Evolutionary conservation across 2,888 invertebrate genomes (phyloP), one percentile per base, ranked within the genome.

Genomic region (Chloroclysta siterata): DNA sequence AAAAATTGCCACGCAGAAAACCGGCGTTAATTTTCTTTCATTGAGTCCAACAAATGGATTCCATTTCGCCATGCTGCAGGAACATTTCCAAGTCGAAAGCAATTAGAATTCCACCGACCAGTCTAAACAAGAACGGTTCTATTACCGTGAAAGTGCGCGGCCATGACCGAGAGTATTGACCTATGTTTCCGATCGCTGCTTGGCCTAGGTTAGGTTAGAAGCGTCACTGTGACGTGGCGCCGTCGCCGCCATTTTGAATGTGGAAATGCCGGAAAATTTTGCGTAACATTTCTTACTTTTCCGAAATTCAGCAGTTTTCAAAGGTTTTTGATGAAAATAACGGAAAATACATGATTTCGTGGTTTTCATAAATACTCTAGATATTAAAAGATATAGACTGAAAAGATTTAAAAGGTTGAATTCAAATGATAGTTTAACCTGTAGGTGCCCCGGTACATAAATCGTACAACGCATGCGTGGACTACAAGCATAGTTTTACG

Each of bases 191-290:
- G 84, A 84, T 72, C 81, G 82, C 85, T 17, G 84, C 84, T 89
- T 90, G 87, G 88, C 87, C 91, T 90, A 91, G 91, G 91, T 90
- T 90, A 89, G 84, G 83, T 90, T 90, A 89, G 84, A 82, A 78
- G 82, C 80, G 85, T 79, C 81, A 80, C 70, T 74, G 74, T 85
- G 86, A 88, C 87, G 87, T 86, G 87, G 83, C 68, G 70, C 56
- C 81, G n/a, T 22, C 22, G 70, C 54, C 81, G 80, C 82, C 80
- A 82, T 81, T 72, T 81, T 81, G 73, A 36, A 63, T 54, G 69
- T 70, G 73, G 71, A 77, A 80, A 79, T 76, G 77, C 81, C 81
- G 78, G 80, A 76, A 80, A 81, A 75, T 63, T 70, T 65, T 5
- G 58, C 70, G 59, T 53, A 54, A 54, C 55, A 39, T 8, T 44